A percentile compares a stretch with the other conserved stretches of the same genome.
Conservation (phyloP, 2,888 invertebrate genomes). For the Lasius platythorax region DNA sequence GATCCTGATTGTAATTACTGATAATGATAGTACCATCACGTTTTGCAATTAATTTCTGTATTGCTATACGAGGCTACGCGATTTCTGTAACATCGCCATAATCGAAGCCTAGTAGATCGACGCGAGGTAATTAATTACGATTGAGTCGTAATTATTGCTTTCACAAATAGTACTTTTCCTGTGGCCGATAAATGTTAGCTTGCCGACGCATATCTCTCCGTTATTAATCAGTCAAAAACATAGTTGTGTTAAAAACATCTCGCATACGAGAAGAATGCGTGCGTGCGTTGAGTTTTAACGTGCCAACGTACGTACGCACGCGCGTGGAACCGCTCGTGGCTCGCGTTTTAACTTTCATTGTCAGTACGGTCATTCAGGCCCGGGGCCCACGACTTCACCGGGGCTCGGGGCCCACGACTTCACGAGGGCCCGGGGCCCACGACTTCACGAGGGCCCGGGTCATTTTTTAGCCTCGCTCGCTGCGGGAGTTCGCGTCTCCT, state of each 20-base stretch:
- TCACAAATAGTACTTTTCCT: slow-evolving; percentile 60
- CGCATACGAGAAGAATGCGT: slow-evolving; percentile 26
- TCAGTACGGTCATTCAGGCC: no score
- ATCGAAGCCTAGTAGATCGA: slow-evolving; percentile 64
- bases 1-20: slow-evolving; percentile 67
- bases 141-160: slow-evolving; percentile 69
- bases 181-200: slow-evolving; percentile 60
- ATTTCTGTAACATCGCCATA: slow-evolving; percentile 67
- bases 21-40: slow-evolving; percentile 63
- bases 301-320: slow-evolving; percentile 54
- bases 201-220: slow-evolving; percentile 54
- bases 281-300: slow-evolving; percentile 56
- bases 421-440: slow-evolving; percentile 62
- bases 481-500: slow-evolving; percentile 73
- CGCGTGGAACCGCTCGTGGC: slow-evolving; percentile 64
- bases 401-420: slow-evolving; percentile 63
- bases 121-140: slow-evolving; percentile 68
- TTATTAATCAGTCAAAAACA: slow-evolving; percentile 68
- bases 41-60: slow-evolving; percentile 64
- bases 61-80: background rate
- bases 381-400: slow-evolving; percentile 61
- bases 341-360: slow-evolving; percentile 15
- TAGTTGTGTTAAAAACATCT: slow-evolving; percentile 33
- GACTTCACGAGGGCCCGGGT: slow-evolving; percentile 55
- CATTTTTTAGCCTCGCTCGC: slow-evolving; percentile 79